A percentile compares a stretch with the other conserved stretches of the same genome.
These are phyloP conservation scores for Symphodus melops DNA, from an alignment of 2,113 vertebrate species.

Conservation along the genomic window DNA sequence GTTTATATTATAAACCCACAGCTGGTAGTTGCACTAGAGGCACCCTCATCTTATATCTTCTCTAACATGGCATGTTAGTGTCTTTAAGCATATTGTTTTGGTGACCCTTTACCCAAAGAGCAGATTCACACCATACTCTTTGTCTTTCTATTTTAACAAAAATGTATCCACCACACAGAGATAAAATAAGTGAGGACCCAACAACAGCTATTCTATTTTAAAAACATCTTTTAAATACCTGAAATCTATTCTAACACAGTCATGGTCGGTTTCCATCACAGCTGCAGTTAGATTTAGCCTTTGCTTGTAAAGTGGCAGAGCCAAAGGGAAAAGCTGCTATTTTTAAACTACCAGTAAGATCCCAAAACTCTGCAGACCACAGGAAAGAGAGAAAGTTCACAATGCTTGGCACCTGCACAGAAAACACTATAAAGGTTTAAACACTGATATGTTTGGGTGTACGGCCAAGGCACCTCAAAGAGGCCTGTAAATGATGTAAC, in stretches of 20 bases:
- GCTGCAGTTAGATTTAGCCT: slow-evolving; percentile 34
- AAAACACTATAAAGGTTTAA: background rate
- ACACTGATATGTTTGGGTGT: background rate
- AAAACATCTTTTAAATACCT: slow-evolving; percentile 14
- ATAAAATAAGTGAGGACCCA: slow-evolving; percentile 1
- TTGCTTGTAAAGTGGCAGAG: slow-evolving; percentile 1
- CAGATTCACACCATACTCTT: too few relatives aligned
- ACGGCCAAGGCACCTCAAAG: background rate
- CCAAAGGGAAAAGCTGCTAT: slow-evolving; percentile 50
- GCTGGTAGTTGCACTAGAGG: too few relatives aligned
- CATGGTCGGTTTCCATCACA: slow-evolving; percentile 46
- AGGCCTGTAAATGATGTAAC: background rate
- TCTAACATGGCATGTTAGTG: too few relatives aligned
- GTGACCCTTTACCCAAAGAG: too few relatives aligned
- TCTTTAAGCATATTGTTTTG: too few relatives aligned
- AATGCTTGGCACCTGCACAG: slow-evolving; percentile 11
- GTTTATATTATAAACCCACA: too few relatives aligned
- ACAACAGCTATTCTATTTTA: slow-evolving; percentile 57
- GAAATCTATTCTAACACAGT: slow-evolving; percentile 39
- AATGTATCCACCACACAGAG: too few relatives aligned
- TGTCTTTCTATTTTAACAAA: too few relatives aligned
- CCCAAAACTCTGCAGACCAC: slow-evolving; percentile 45
- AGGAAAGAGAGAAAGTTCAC: background rate
- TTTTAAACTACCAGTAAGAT: slow-evolving; percentile 74
- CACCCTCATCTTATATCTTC: too few relatives aligned